These are phyloP conservation scores for Fukomys damarensis DNA, from an alignment of 2,113 vertebrate species.

Conservation along the genomic window DNA sequence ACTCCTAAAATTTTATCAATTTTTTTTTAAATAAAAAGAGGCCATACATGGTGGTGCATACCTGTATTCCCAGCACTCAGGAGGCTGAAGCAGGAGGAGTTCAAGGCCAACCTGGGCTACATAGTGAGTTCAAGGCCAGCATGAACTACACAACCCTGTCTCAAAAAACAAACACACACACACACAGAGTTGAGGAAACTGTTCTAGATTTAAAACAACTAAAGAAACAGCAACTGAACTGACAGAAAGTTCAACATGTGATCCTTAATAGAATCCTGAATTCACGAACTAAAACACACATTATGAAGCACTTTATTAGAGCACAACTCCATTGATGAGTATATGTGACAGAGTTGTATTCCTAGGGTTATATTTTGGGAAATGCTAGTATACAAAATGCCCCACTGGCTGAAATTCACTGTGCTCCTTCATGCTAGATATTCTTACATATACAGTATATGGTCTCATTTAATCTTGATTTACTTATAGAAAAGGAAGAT, in stretches of 20 bases:
- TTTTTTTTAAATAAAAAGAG: background rate
- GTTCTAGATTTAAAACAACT: background rate
- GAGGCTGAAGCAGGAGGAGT: too few species aligned
- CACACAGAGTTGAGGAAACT: background rate
- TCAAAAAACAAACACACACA: background rate
- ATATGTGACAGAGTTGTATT: background rate
- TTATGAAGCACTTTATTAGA: background rate
- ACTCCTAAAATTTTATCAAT: background rate
- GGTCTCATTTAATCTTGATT: conserved; percentile 5
- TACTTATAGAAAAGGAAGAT: conserved; percentile 8
- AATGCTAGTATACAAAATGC: background rate
- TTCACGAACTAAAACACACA: background rate
- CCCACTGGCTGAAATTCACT: background rate
- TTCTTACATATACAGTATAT: background rate
- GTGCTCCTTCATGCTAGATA: background rate
- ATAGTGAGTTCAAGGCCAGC: background rate
- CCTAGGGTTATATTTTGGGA: conserved; percentile 18
- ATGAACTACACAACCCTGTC: background rate
- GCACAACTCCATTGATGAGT: background rate
- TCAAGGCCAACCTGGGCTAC: background rate
- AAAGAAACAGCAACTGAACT: background rate
- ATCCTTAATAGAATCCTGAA: background rate
- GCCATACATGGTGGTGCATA: background rate
- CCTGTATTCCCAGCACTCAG: background rate
- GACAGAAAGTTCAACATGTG: background rate